Evolutionary conservation across 2,888 invertebrate species (phyloP).

Genomic region (Drosophila nr. fundita): DNA sequence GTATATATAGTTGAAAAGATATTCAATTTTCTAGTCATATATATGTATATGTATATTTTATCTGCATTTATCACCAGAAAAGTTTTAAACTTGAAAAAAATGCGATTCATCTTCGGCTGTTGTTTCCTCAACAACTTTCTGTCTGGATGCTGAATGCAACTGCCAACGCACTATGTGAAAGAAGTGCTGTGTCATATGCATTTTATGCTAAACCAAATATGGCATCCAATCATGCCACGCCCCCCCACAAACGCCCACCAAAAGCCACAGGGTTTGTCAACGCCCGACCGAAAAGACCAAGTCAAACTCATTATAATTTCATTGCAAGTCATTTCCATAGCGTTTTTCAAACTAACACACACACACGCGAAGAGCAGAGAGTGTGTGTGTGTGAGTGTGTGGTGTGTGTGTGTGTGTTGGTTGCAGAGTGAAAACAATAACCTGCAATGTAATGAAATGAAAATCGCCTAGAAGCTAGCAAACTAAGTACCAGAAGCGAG

Average conservation of each 20-base stretch:
- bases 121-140: not conserved
- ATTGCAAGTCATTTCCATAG: slow-evolving; percentile 73
- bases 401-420: not conserved
- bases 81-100: not conserved
- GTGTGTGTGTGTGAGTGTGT: not conserved
- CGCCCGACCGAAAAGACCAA: slow-evolving; percentile 46
- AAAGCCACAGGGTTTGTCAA: slow-evolving; percentile 18
- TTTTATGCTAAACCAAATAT: slow-evolving; percentile 57
- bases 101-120: not conserved
- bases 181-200: slow-evolving; percentile 48
- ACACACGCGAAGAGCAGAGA: slow-evolving; percentile 2
- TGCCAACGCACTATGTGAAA: slow-evolving; percentile 20
- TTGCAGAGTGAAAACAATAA: slow-evolving; percentile 59
- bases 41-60: not conserved
- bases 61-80: not conserved
- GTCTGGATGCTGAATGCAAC: slow-evolving; percentile 7
- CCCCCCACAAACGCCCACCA: slow-evolving; percentile 3
- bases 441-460: slow-evolving; percentile 73
- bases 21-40: not conserved
- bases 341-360: slow-evolving; percentile 29
- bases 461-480: slow-evolving; percentile 69
- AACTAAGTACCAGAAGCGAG: slow-evolving; percentile 17
- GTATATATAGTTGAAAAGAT: not conserved
- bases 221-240: slow-evolving; percentile 49
- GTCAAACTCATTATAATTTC: slow-evolving; percentile 72